Base-by-base conservation (phyloP, 53 echinoderm and acorn worm genomes). In the Echinarachnius parma region DNA sequence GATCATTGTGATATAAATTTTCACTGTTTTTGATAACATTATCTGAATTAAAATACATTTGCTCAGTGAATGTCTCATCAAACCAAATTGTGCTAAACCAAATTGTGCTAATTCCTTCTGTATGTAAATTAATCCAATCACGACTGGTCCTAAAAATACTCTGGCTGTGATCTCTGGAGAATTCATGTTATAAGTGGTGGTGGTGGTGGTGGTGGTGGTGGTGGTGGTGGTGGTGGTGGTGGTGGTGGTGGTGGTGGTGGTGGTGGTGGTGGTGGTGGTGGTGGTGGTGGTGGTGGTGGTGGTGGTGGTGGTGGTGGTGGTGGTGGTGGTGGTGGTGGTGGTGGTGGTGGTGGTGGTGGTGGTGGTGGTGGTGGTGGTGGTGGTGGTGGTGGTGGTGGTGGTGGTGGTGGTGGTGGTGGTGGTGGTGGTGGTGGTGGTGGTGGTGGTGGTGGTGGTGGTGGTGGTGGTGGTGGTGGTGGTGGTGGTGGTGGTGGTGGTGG, bases 191-290 rank as follows among this genome's bases (percentile, higher is more conserved):
- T 11, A 45, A 11, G 46, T 45, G 16, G 46, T 45, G 16, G 46
- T 45, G 46, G 46, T 45, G 16, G 46, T 45, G 16, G 46, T 45
- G 46, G 46, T 45, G 46, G 46, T 45, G 46, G 46, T 45, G 46
- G 46, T 45, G 46, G 46, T 45, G 46, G 46, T 45, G 46, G 46
- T 45, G 46, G 46, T 45, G 46, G 46, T 45, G 46, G 46, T 45
- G 46, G 46, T 45, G 46, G 46, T 45, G 46, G 46, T 45, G 46
- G 46, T 45, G 46, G 46, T 45, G 46, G 46, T 45, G 46, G 46
- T 45, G 46, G 46, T 45, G 46, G 46, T 45, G 46, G 46, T 45
- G 46, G 46, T 45, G 46, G 46, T 45, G 46, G 46, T 45, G 46
- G 46, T 45, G 46, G 46, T 45, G 46, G 46, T 45, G 46, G 46